A percentile compares a stretch with the other conserved stretches of the same genome.
These are phyloP conservation scores for Prionchulus punctatus DNA, from an alignment of 2,888 invertebrate genomes.

Conservation along the genomic window DNA sequence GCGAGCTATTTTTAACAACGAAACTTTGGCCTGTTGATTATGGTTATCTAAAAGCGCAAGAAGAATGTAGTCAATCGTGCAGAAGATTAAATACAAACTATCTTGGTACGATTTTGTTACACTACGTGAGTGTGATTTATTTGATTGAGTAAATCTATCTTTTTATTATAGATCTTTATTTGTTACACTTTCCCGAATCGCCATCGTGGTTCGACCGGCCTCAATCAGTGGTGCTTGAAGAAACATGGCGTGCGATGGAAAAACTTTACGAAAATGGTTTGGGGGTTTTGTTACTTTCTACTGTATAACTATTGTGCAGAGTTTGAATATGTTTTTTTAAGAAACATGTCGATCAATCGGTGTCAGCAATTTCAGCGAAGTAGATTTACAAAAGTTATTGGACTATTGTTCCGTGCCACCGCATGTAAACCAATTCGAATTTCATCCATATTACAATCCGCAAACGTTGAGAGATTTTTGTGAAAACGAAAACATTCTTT, in stretches of 20 bases:
- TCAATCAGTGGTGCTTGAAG: slow-evolving; percentile 19
- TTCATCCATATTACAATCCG: slow-evolving; percentile 34
- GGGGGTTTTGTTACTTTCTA: background rate
- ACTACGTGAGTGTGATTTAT: slow-evolving; percentile 1
- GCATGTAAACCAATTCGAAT: slow-evolving; percentile 35
- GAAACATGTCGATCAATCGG: slow-evolving; percentile 31
- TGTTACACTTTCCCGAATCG: slow-evolving; percentile 34
- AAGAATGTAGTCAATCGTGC: slow-evolving; percentile 28
- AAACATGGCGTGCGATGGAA: slow-evolving; percentile 36
- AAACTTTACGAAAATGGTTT: slow-evolving; percentile 30
- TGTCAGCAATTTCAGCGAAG: slow-evolving; percentile 32
- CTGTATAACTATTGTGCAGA: background rate
- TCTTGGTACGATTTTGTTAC: slow-evolving; percentile 17
- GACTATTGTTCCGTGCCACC: slow-evolving; percentile 28
- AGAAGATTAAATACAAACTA: slow-evolving; percentile 29
- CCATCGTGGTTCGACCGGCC: slow-evolving; percentile 23
- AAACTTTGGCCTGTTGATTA: slow-evolving; percentile 36
- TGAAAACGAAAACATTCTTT: slow-evolving; percentile 26
- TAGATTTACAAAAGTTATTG: slow-evolving; percentile 27
- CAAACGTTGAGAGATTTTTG: slow-evolving; percentile 27
- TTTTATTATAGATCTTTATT: slow-evolving; percentile 26
- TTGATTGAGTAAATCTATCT: background rate
- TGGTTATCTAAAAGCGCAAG: slow-evolving; percentile 22
- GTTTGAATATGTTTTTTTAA: slow-evolving; percentile 11
- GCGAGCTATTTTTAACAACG: slow-evolving; percentile 30